These are phyloP conservation scores for Eustalomyia histrio DNA, from an alignment of 2,888 invertebrate species.

Conservation along the genomic window DNA sequence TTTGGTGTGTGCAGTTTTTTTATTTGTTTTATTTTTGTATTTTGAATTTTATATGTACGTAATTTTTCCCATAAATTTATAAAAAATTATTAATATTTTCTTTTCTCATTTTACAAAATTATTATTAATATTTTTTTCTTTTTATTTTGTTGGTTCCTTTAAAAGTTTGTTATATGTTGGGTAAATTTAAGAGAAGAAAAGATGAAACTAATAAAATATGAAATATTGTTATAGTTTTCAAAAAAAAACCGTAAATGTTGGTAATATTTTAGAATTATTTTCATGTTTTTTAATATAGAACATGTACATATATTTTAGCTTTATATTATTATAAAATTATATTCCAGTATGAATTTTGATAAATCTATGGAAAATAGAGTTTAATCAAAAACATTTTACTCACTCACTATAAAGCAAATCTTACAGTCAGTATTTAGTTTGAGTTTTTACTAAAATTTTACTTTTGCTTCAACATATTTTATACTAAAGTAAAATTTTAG, in stretches of 20 bases:
- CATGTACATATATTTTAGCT: neutral
- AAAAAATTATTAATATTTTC: slow-evolving; percentile 40
- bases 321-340: neutral
- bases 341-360: neutral
- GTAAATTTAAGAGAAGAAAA: neutral
- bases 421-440: no score
- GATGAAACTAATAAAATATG: slow-evolving; percentile 34
- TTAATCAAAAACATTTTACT: no score
- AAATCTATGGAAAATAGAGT: no score
- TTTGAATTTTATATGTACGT: neutral
- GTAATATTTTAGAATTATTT: slow-evolving; percentile 10
- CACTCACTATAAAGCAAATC: no score
- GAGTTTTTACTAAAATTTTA: no score
- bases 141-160: slow-evolving; percentile 8
- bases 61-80: slow-evolving; percentile 34
- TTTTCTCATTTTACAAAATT: slow-evolving; percentile 5
- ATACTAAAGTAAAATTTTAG: no score
- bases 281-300: neutral
- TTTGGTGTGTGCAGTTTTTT: slow-evolving; percentile 14
- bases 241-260: neutral
- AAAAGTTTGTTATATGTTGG: neutral
- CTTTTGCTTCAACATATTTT: no score
- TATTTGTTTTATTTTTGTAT: neutral
- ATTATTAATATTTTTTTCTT: slow-evolving; percentile 14
- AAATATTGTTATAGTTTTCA: slow-evolving; percentile 50